These are phyloP conservation scores for Drosophila suzukii DNA, from an alignment of 1,140 invertebrate species.

Conservation along the genomic window DNA sequence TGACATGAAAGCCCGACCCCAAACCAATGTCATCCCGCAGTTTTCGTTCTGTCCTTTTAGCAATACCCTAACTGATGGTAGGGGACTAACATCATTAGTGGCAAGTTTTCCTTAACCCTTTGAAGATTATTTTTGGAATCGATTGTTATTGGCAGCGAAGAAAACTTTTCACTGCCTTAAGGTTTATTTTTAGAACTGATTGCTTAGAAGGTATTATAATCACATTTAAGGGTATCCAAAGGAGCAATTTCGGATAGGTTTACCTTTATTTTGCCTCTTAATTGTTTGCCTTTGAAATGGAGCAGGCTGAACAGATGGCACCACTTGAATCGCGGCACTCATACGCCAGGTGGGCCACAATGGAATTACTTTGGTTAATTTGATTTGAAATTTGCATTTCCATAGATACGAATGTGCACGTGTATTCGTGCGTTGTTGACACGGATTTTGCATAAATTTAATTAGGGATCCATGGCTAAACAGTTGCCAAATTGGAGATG, in stretches of 20 bases:
- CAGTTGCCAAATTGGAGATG: slow-evolving; percentile 19
- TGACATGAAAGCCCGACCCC: slow-evolving; percentile 69
- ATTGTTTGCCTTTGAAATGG: slow-evolving; percentile 36
- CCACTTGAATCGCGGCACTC: slow-evolving; percentile 22
- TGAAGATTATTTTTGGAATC: neutral
- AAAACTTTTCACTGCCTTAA: neutral
- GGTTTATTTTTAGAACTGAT: slow-evolving; percentile 14
- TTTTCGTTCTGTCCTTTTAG: slow-evolving; percentile 24
- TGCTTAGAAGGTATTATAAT: neutral
- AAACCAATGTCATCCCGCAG: slow-evolving; percentile 38
- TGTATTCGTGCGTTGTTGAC: slow-evolving; percentile 12
- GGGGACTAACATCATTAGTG: neutral
- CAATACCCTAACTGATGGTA: slow-evolving; percentile 19
- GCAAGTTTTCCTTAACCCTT: neutral
- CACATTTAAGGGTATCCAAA: slow-evolving; percentile 15
- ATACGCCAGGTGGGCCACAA: slow-evolving; percentile 65
- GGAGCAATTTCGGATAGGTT: too few species aligned
- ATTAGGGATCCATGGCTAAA: slow-evolving; percentile 13
- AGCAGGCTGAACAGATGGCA: slow-evolving; percentile 27
- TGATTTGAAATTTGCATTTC: slow-evolving; percentile 54
- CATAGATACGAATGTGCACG: slow-evolving; percentile 8
- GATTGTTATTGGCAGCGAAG: neutral
- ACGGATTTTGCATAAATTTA: slow-evolving; percentile 51
- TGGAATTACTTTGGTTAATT: slow-evolving; percentile 41
- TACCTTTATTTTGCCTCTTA: neutral